These are phyloP conservation scores for Psilanteris sp. DNA, from an alignment of 1,140 invertebrate species.

Conservation along the genomic window DNA sequence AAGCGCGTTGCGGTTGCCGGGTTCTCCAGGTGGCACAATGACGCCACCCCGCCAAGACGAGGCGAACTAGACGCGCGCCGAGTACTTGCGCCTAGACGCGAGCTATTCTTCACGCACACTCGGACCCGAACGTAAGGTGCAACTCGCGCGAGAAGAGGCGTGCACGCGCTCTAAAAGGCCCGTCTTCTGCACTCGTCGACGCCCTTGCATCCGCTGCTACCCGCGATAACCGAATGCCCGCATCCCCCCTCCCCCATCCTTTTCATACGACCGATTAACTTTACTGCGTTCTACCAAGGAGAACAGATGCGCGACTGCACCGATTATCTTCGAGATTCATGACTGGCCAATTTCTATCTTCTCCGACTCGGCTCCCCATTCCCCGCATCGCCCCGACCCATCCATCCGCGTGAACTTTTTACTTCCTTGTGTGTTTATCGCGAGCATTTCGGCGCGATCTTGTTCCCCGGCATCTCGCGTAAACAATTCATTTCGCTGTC, in stretches of 20 bases:
- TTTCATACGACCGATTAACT: slow-evolving; percentile 56
- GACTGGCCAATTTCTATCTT: slow-evolving; percentile 29
- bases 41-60: slow-evolving; percentile 50
- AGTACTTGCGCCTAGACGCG: slow-evolving; percentile 53
- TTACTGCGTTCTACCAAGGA: slow-evolving; percentile 30
- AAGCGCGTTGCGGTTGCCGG: slow-evolving; percentile 32
- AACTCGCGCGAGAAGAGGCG: slow-evolving; percentile 32
- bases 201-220: slow-evolving; percentile 53
- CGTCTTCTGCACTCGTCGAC: slow-evolving; percentile 49
- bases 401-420: no score
- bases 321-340: slow-evolving; percentile 48
- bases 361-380: no score
- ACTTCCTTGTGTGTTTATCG: no score
- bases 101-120: slow-evolving; percentile 50
- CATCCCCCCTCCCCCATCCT: slow-evolving; percentile 23
- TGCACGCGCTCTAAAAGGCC: slow-evolving; percentile 42
- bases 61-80: slow-evolving; percentile 53
- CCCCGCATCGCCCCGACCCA: no score
- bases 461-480: no score
- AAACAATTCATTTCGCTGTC: no score
- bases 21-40: slow-evolving; percentile 65
- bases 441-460: no score
- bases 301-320: slow-evolving; percentile 32
- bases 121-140: slow-evolving; percentile 31
- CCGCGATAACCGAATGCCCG: not conserved